These are phyloP conservation scores for Leucophenga montana DNA, from an alignment of 2,888 invertebrate species.

Conservation along the genomic window DNA sequence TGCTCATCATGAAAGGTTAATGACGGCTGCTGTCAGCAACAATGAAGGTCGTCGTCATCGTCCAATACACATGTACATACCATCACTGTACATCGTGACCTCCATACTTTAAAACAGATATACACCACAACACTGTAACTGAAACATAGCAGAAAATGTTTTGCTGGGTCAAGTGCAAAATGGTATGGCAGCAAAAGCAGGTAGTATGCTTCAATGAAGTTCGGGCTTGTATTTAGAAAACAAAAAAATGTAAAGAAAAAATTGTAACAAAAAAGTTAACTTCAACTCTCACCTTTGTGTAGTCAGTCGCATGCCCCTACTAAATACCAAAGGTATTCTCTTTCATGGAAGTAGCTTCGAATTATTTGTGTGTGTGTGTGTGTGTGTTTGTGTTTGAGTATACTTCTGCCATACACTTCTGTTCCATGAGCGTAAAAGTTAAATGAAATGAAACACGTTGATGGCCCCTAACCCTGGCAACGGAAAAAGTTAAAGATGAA, in stretches of 20 bases:
- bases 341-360: slow-evolving; percentile 19
- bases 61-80: no score
- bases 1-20: slow-evolving; percentile 62
- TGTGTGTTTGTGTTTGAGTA: no score
- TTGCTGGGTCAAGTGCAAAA: slow-evolving; percentile 53
- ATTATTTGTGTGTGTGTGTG: neutral
- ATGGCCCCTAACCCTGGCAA: slow-evolving; percentile 52
- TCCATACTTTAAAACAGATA: neutral
- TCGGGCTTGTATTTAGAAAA: slow-evolving; percentile 45
- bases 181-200: slow-evolving; percentile 57
- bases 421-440: slow-evolving; percentile 62
- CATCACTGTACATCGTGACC: neutral
- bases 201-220: slow-evolving; percentile 26
- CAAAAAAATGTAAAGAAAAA: slow-evolving; percentile 45
- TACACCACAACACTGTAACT: neutral
- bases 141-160: slow-evolving; percentile 30
- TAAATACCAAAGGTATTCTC: slow-evolving; percentile 53
- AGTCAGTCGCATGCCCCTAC: slow-evolving; percentile 36
- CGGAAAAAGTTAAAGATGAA: slow-evolving; percentile 42
- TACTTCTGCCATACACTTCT: slow-evolving; percentile 15
- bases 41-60: slow-evolving; percentile 45
- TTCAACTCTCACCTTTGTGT: neutral
- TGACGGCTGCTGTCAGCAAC: slow-evolving; percentile 64
- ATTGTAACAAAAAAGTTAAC: slow-evolving; percentile 12
- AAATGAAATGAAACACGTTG: slow-evolving; percentile 67